Evolutionary conservation across 2,797 vertebrate genomes (phyloP), one percentile per base, ranked within the genome.

Genomic region (Crenichthys baileyi): DNA sequence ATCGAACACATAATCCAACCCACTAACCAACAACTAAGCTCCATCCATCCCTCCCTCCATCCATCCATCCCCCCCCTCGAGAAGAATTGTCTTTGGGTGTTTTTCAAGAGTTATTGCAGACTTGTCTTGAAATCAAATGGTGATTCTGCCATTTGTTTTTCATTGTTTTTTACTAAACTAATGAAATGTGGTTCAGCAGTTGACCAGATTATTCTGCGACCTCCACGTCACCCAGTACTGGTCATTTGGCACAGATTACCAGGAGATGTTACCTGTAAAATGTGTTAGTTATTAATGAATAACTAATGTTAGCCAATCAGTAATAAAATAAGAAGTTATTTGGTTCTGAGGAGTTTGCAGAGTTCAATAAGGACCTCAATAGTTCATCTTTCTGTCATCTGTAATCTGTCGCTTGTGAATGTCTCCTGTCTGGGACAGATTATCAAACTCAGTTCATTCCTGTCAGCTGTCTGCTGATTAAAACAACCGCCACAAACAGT

Each of bases 381-480:
- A 4, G 58, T 61, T 13, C 3, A 60, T n/a, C n/a, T 29, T 15
- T n/a, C 56, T 60, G 12, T 26, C 2, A 16, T 15, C 26, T 31
- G 58, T 36, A 36, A 36, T 36, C 36, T 46, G 44, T 1, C 7
- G 7, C 44, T 46, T 46, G 44, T 56, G 29, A 53, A 39, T 18
- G 70, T 44, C n/a, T 78, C 1, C 24, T 11, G 56, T 29, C 15
- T 29, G n/a, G 9, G 58, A 60, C n/a, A 29, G 26, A 26, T 26
- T 26, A 46, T 70, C 5, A 70, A 41, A 70, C 46, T 76, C 74
- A 44, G 72, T 86, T 83, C 79, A 83, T 88, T 84, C 75, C 78
- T 50, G 78, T 90, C 83, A 83, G 75, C 87, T 88, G 80, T 81
- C 84, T 81, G 79, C 87, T 92, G 86, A 93, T 88, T 89, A 90